phyloP scores from a whole-genome alignment of 1,140 invertebrate species.

The Drosophila jambulina region DNA sequence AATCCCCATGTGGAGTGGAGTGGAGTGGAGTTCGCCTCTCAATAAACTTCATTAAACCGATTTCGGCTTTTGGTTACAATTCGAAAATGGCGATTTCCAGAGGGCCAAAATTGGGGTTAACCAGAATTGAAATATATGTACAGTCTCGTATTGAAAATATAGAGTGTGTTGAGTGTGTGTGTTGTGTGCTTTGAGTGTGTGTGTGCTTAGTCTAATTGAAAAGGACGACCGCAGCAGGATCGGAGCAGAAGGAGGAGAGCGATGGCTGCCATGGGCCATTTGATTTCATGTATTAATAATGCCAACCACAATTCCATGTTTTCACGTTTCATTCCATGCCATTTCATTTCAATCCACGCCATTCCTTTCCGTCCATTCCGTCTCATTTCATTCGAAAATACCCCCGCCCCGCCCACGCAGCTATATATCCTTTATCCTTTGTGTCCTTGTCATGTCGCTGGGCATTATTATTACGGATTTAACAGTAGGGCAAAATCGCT shows the following conservation, averaged over 20 bases:
- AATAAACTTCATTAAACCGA: conserved; percentile 53
- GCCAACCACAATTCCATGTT: conserved; percentile 55
- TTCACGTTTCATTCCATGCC: conserved; percentile 62
- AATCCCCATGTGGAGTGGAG: conserved; percentile 11
- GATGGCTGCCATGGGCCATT: conserved; percentile 27
- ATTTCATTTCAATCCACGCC: conserved; percentile 50
- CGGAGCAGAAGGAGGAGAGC: conserved; percentile 6
- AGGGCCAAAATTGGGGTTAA: conserved; percentile 26
- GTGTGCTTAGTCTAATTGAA: conserved; percentile 62
- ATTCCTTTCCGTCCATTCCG: conserved; percentile 38
- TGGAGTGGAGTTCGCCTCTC: conserved; percentile 15
- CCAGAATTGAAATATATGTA: conserved; percentile 34
- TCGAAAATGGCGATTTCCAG: conserved; percentile 19
- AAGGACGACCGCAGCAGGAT: conserved; percentile 50
- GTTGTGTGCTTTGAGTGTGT: conserved; percentile 7
- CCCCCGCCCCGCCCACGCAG: too few relatives aligned
- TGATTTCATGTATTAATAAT: conserved; percentile 59
- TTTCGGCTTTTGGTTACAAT: conserved; percentile 38
- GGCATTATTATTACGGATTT: conserved; percentile 54
- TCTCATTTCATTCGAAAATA: conserved; percentile 24
- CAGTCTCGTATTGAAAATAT: conserved; percentile 1
- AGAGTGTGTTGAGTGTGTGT: conserved; percentile 1
- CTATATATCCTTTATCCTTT: conserved; percentile 15
- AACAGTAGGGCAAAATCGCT: conserved; percentile 28
- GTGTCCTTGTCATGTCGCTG: conserved; percentile 55